Conservation (phyloP, 92 coral and sea anemone species). For the Epizoanthus rinbou region DNA sequence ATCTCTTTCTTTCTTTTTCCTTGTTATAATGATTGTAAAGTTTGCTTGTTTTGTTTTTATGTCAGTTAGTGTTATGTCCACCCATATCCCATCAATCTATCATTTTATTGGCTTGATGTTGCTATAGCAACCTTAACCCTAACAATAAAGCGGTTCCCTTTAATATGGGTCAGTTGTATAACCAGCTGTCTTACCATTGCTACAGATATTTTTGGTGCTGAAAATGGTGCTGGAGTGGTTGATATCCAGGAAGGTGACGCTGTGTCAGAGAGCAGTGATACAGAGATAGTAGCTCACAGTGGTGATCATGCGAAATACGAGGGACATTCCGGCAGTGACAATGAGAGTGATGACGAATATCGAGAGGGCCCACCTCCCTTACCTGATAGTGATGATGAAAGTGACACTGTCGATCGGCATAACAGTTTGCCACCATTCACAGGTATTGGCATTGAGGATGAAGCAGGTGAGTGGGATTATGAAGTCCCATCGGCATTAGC, state of each 20-base stretch:
- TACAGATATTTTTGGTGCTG: constrained; percentile 92
- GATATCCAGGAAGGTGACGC: constrained; percentile 92
- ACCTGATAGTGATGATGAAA: constrained; percentile 70
- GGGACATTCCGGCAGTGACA: constrained; percentile 57
- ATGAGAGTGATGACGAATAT: constrained; percentile 56
- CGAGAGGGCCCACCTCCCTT: constrained; percentile 82
- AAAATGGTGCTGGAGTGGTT: constrained; percentile 52
- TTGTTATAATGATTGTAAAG: too few relatives aligned
- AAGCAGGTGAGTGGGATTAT: constrained; percentile 40
- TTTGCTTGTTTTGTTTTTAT: too few relatives aligned
- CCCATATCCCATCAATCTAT: too few relatives aligned
- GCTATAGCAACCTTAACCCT: too few relatives aligned
- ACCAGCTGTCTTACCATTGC: not conserved
- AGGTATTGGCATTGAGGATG: constrained; percentile 23
- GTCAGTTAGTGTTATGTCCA: too few relatives aligned
- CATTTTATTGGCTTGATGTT: too few relatives aligned
- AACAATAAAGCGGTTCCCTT: too few relatives aligned
- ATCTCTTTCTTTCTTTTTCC: too few relatives aligned
- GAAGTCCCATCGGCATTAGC: not conserved
- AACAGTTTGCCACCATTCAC: constrained; percentile 19
- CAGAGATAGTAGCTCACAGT: constrained; percentile 91
- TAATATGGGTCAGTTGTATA: too few relatives aligned
- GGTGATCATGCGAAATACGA: constrained; percentile 67
- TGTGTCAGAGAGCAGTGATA: constrained; percentile 84
- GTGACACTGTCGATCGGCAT: constrained; percentile 53